Conservation (phyloP, 1,140 invertebrate genomes). For the Drosophila pallidifrons region DNA sequence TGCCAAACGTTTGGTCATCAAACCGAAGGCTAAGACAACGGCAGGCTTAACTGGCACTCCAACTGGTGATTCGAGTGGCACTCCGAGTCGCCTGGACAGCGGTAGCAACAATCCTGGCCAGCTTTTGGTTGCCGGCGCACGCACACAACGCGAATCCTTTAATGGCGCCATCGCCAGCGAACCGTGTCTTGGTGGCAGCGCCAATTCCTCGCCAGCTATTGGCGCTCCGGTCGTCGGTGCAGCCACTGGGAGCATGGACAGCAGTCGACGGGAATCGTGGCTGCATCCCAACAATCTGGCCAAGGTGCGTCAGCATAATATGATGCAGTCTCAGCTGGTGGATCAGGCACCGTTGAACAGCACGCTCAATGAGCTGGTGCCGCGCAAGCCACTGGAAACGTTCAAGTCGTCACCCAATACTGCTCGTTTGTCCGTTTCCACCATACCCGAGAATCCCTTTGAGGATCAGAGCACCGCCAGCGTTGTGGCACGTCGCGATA, state of each 20-base stretch:
- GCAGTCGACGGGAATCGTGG: slow-evolving; percentile 79
- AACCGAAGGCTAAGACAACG: slow-evolving; percentile 70
- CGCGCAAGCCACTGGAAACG: slow-evolving; percentile 76
- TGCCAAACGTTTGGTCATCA: slow-evolving; percentile 88
- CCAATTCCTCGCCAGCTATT: not conserved
- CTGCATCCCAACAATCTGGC: slow-evolving; percentile 80
- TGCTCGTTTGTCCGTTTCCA: slow-evolving; percentile 69
- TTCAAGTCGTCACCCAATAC: slow-evolving; percentile 47
- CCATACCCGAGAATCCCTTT: slow-evolving; percentile 74
- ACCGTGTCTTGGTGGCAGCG: not conserved
- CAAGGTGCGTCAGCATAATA: slow-evolving; percentile 76
- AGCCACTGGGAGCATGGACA: slow-evolving; percentile 56
- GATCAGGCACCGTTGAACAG: slow-evolving; percentile 70
- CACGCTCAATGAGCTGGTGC: slow-evolving; percentile 71
- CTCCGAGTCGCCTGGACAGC: not conserved
- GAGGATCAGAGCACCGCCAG: slow-evolving; percentile 68
- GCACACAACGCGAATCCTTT: slow-evolving; percentile 63
- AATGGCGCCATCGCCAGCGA: slow-evolving; percentile 53
- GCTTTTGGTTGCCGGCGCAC: slow-evolving; percentile 3
- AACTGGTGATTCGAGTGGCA: slow-evolving; percentile 6
- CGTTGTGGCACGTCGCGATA: slow-evolving; percentile 56
- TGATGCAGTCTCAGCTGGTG: slow-evolving; percentile 59
- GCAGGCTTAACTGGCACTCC: not conserved
- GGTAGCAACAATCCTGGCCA: slow-evolving; percentile 27
- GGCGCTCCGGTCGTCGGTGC: not conserved